Evolutionary conservation across 2,797 vertebrate genomes (phyloP).

Genomic region (Alectoris magna): DNA sequence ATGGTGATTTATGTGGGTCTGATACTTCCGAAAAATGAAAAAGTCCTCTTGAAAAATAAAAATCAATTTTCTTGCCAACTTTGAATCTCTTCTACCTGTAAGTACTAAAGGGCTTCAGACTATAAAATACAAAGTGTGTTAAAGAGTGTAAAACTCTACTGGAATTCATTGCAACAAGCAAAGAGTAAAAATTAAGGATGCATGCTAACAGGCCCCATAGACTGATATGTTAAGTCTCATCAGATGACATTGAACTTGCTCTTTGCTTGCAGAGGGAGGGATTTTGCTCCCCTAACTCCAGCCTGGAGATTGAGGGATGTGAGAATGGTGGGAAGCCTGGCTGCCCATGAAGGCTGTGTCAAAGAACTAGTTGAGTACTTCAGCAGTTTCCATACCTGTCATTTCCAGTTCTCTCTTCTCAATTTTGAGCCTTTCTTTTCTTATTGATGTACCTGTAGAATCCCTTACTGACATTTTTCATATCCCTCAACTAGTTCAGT

Average conservation of each 20-base stretch:
- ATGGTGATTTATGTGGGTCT: neutral
- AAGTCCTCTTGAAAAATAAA: neutral
- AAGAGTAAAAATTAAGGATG: neutral
- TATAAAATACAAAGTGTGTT: neutral
- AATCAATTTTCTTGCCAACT: neutral
- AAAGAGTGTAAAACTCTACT: neutral
- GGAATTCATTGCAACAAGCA: neutral
- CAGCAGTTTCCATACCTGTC: no score
- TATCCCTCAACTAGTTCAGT: neutral
- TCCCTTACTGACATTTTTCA: neutral
- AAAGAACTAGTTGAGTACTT: no score
- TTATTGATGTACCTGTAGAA: no score
- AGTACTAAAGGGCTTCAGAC: neutral
- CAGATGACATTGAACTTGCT: neutral
- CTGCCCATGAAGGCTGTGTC: no score
- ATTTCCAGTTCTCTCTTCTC: no score
- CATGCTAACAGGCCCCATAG: no score
- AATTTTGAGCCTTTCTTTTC: no score
- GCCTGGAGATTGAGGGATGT: neutral
- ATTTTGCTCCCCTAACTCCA: neutral
- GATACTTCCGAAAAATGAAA: neutral
- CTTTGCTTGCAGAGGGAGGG: neutral
- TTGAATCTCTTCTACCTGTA: neutral
- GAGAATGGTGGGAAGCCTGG: neutral
- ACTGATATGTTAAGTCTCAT: neutral